Conservation (phyloP, 1,140 invertebrate species). For the Danaus plexippus region DNA sequence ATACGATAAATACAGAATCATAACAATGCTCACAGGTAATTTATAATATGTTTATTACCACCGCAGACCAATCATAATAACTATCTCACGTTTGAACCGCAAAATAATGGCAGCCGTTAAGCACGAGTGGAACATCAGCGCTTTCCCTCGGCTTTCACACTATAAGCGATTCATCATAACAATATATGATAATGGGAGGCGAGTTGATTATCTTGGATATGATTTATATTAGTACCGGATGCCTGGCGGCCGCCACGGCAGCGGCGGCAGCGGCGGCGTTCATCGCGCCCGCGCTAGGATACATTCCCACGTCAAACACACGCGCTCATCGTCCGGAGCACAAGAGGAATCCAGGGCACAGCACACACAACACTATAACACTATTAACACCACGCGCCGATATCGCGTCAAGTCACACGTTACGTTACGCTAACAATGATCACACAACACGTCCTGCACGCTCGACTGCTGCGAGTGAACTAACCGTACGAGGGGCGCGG, state of each 20-base stretch:
- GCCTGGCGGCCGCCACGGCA: conserved; percentile 70
- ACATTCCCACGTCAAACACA: conserved; percentile 68
- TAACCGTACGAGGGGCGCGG: conserved; percentile 30
- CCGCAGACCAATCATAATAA: too few relatives aligned
- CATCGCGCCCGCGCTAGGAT: conserved; percentile 71
- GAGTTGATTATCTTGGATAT: conserved; percentile 22
- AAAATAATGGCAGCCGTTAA: conserved; percentile 18
- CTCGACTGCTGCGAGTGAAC: conserved; percentile 42
- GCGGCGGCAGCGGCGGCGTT: conserved; percentile 71
- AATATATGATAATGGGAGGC: conserved; percentile 18
- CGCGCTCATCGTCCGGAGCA: conserved; percentile 51
- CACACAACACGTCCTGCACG: conserved; percentile 28
- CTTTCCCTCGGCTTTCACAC: conserved; percentile 23
- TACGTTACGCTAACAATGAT: conserved; percentile 26
- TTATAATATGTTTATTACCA: too few relatives aligned
- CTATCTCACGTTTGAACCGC: background rate
- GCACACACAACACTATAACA: conserved; percentile 59
- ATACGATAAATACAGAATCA: too few relatives aligned
- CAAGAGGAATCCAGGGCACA: conserved; percentile 49
- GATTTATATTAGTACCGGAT: conserved; percentile 53
- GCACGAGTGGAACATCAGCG: conserved; percentile 4
- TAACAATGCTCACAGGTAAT: too few relatives aligned
- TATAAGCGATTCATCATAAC: conserved; percentile 23
- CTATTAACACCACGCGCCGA: conserved; percentile 50
- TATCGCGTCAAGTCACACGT: conserved; percentile 51